Conservation (phyloP, 2,113 vertebrate genomes). For the Hippocampus abdominalis region DNA sequence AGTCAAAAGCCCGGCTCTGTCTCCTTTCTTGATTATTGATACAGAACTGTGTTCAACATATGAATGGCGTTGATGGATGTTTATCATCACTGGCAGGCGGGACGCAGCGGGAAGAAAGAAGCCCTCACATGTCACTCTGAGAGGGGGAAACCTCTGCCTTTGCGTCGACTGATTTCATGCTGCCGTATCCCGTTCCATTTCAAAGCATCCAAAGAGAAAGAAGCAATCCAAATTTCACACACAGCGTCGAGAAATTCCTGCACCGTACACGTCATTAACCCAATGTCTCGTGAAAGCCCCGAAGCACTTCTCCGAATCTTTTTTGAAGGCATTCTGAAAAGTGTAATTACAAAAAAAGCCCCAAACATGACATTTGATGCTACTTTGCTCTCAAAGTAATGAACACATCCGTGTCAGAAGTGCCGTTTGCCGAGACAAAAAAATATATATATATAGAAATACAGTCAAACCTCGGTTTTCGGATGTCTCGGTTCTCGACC, state of each 20-base stretch:
- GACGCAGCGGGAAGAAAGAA: conserved; percentile 26
- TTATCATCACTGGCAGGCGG: conserved; percentile 28
- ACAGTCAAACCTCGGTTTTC: no score
- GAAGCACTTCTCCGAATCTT: neutral
- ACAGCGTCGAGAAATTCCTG: conserved; percentile 30
- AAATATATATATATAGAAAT: no score
- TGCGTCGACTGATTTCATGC: conserved; percentile 54
- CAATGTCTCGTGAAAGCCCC: conserved; percentile 12
- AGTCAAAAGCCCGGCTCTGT: conserved; percentile 29
- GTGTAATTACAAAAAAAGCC: conserved; percentile 13
- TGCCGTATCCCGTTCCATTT: conserved; percentile 38
- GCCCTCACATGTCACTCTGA: conserved; percentile 54
- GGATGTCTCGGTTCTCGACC: no score
- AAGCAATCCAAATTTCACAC: conserved; percentile 36
- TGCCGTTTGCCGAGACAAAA: neutral
- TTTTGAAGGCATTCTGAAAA: conserved; percentile 14
- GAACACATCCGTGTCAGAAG: neutral
- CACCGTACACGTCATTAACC: conserved; percentile 23
- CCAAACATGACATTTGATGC: neutral
- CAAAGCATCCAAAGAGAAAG: conserved; percentile 49
- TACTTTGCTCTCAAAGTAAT: neutral
- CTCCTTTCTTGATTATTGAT: conserved; percentile 44
- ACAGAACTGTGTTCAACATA: conserved; percentile 22
- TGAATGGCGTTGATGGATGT: conserved; percentile 49
- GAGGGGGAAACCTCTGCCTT: conserved; percentile 43